Evolutionary conservation across 1,140 invertebrate genomes (phyloP).

Genomic region (Drosophila chauvacae): DNA sequence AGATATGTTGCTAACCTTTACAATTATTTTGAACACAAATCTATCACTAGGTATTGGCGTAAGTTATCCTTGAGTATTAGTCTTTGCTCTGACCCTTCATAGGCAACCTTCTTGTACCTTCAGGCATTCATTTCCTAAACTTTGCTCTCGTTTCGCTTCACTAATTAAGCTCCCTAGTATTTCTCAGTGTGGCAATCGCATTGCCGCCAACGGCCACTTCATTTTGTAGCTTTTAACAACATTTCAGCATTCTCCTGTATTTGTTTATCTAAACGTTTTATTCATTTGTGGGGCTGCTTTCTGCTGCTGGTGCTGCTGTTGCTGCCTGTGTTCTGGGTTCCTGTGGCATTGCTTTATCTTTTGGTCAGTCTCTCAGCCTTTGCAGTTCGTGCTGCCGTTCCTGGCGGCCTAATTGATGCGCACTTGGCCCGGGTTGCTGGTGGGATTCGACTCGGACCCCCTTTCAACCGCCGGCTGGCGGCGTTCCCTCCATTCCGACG

Average conservation of each 20-base stretch:
- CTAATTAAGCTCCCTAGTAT: conserved; percentile 4
- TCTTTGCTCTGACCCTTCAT: not conserved
- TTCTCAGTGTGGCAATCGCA: conserved; percentile 40
- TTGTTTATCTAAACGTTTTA: conserved; percentile 82
- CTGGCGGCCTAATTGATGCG: conserved; percentile 80
- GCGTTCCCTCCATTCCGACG: conserved; percentile 15
- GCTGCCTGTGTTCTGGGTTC: conserved; percentile 21
- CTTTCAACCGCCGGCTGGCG: not conserved
- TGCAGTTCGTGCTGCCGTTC: conserved; percentile 75
- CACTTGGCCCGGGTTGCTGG: conserved; percentile 51
- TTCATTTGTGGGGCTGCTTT: conserved; percentile 60
- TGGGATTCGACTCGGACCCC: conserved; percentile 4
- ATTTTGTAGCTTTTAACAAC: conserved; percentile 81
- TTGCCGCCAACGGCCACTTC: conserved; percentile 75
- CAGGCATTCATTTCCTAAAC: not conserved
- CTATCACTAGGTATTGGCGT: no score
- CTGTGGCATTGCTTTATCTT: conserved; percentile 60
- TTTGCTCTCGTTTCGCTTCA: not conserved
- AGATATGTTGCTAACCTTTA: not conserved
- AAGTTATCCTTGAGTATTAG: not conserved
- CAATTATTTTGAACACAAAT: not conserved
- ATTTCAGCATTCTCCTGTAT: conserved; percentile 81
- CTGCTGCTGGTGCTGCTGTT: conserved; percentile 9
- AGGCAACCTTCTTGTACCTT: not conserved
- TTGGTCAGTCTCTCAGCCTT: conserved; percentile 31